Evolutionary conservation across 2,113 vertebrate genomes (phyloP), one percentile per base, ranked within the genome.

Genomic region (Peromyscus polionotus): DNA sequence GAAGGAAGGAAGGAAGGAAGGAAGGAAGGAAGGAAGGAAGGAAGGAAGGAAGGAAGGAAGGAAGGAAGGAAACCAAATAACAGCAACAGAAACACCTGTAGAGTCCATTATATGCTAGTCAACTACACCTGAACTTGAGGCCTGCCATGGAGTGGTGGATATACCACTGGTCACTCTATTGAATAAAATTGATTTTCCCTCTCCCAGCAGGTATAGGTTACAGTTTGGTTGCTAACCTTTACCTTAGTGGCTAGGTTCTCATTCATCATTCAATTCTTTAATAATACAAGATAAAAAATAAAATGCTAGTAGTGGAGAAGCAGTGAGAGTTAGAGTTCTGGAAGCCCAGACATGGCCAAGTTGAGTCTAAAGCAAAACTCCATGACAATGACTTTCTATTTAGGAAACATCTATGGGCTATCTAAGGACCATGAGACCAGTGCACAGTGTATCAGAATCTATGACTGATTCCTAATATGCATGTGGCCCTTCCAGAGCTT

Each of bases 161-260:
- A 63, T 63, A 63, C 22, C 61, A 63, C 7, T 26, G 7, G 22
- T 63, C 61, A 63, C 61, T 26, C 22, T 63, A 26, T 26, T 63
- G 22, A 22, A 26, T 9, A 63, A 61, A 63, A 36, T n/a, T 3
- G 7, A 17, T 36, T 72, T 72, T n/a, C 17, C 36, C 7, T 72
- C 16, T 72, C 7, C 68, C 16, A n/a, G 36, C 16, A n/a, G 68
- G 17, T 19, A 72, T n/a, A 72, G n/a, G 36, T n/a, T 3, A n/a
- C 31, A 17, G 0, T 36, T n/a, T 8, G n/a, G 16, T n/a, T 72
- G 68, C 36, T n/a, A n/a, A 0, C 7, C 2, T 20, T 70, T n/a
- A n/a, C 68, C 36, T 33, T n/a, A 72, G 7, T n/a, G 36, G 68
- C 17, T 72, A n/a, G 36, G 36, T 70, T n/a, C 16, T n/a, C 36